Percentiles rank a stretch among this genome's conserved stretches.
Conservation (phyloP, 2,888 invertebrate genomes). For the Cenopis cana region DNA sequence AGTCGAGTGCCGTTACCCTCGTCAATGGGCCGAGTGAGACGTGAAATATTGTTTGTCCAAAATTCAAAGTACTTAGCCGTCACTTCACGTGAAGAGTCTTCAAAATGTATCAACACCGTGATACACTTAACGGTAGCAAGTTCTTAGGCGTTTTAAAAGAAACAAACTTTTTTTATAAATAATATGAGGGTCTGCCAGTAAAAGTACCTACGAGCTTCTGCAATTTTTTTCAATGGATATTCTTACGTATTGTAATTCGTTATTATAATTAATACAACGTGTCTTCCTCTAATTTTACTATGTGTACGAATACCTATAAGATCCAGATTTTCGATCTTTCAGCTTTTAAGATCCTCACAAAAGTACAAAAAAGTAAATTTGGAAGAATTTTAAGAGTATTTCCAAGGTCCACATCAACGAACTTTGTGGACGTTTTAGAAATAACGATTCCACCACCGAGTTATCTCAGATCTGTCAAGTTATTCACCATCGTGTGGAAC, state of each 20-base stretch:
- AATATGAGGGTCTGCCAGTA: neutral
- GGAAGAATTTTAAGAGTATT: neutral
- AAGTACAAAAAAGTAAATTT: neutral
- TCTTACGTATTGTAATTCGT: too few species aligned
- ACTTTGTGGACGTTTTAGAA: neutral
- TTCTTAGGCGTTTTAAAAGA: neutral
- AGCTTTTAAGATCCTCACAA: neutral
- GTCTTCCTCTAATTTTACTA: neutral
- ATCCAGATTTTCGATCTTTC: neutral
- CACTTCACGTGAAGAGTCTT: slow-evolving; percentile 40
- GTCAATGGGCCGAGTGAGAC: slow-evolving; percentile 47
- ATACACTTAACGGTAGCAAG: slow-evolving; percentile 31
- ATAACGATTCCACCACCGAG: neutral
- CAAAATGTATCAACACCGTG: slow-evolving; percentile 37
- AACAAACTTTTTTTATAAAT: neutral
- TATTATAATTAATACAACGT: neutral
- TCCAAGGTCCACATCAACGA: slow-evolving; percentile 7
- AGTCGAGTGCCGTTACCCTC: slow-evolving; percentile 45
- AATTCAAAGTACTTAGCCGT: slow-evolving; percentile 36
- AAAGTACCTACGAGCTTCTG: neutral
- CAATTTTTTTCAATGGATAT: too few species aligned
- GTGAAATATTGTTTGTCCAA: slow-evolving; percentile 46
- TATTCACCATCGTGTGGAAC: neutral
- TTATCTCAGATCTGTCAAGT: slow-evolving; percentile 17
- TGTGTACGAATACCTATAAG: neutral